phyloP scores from a whole-genome alignment of 2,888 invertebrate species.

The Amphipyra berbera region DNA sequence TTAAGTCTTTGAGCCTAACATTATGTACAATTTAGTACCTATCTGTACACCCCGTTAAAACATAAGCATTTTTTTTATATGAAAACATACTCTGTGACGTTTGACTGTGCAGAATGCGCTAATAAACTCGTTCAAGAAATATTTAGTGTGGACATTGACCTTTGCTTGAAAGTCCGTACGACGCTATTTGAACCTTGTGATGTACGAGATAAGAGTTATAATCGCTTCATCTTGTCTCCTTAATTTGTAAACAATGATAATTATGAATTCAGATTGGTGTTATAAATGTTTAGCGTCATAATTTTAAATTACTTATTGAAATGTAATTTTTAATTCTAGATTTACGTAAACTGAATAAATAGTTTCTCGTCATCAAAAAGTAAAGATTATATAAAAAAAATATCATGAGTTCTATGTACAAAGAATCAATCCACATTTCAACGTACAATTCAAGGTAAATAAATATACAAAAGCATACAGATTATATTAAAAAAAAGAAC shows the following conservation, averaged over 20 bases:
- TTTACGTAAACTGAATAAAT: too few species aligned
- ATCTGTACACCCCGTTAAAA: too few species aligned
- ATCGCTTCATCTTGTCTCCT: slow-evolving; percentile 5
- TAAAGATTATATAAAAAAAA: too few species aligned
- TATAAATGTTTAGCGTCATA: not conserved
- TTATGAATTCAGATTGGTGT: not conserved
- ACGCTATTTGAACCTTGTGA: slow-evolving; percentile 11
- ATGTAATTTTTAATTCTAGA: too few species aligned
- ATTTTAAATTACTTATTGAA: too few species aligned
- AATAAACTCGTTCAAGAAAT: slow-evolving; percentile 19
- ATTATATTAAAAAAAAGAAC: not conserved
- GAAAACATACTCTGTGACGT: too few species aligned
- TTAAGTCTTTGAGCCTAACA: too few species aligned
- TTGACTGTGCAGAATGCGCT: not conserved
- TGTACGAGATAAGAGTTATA: slow-evolving; percentile 18
- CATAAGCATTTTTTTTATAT: not conserved
- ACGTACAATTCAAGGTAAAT: not conserved
- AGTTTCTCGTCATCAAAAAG: too few species aligned
- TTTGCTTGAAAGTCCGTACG: slow-evolving; percentile 22
- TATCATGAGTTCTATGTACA: too few species aligned
- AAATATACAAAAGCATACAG: not conserved
- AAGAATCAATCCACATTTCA: slow-evolving; percentile 4
- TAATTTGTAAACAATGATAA: slow-evolving; percentile 48
- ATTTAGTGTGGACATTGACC: slow-evolving; percentile 47
- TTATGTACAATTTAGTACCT: too few species aligned